phyloP scores from a whole-genome alignment of 2,888 invertebrate species.

The Drosophila mimetica region DNA sequence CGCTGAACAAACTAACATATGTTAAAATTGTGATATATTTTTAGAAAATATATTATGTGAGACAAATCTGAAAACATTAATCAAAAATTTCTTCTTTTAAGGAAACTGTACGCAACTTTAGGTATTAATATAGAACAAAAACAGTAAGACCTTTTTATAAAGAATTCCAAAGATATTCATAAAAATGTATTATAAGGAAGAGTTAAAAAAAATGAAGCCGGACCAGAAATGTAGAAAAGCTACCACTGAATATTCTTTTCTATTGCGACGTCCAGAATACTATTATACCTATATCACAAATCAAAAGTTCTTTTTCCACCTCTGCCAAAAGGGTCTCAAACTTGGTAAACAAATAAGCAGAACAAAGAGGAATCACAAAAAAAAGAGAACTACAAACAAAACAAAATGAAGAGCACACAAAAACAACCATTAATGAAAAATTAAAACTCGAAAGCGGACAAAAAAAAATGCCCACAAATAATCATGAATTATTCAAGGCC shows the following conservation, averaged over 20 bases:
- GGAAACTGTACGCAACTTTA: too few relatives aligned
- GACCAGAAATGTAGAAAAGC: not conserved
- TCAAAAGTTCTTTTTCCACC: slow-evolving; percentile 34
- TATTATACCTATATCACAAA: slow-evolving; percentile 13
- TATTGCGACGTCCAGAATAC: slow-evolving; percentile 8
- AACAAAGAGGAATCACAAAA: slow-evolving; percentile 56
- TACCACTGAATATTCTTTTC: not conserved
- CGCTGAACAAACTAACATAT: not conserved
- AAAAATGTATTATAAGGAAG: not conserved
- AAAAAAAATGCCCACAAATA: slow-evolving; percentile 41
- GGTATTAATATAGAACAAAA: too few relatives aligned
- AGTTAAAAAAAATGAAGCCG: not conserved
- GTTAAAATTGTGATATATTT: not conserved
- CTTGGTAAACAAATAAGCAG: slow-evolving; percentile 71
- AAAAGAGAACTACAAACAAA: slow-evolving; percentile 39
- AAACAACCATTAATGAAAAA: slow-evolving; percentile 44
- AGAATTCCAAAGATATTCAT: not conserved
- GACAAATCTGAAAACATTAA: too few relatives aligned
- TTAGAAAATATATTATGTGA: not conserved
- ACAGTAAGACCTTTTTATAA: too few relatives aligned
- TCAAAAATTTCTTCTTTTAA: too few relatives aligned
- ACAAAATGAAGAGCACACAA: slow-evolving; percentile 32
- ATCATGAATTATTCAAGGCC: slow-evolving; percentile 80
- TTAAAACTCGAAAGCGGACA: slow-evolving; percentile 36
- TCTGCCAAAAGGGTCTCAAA: slow-evolving; percentile 41